Base-by-base conservation (phyloP, 1,140 invertebrate genomes). In the Acromyrmex charruanus region DNA sequence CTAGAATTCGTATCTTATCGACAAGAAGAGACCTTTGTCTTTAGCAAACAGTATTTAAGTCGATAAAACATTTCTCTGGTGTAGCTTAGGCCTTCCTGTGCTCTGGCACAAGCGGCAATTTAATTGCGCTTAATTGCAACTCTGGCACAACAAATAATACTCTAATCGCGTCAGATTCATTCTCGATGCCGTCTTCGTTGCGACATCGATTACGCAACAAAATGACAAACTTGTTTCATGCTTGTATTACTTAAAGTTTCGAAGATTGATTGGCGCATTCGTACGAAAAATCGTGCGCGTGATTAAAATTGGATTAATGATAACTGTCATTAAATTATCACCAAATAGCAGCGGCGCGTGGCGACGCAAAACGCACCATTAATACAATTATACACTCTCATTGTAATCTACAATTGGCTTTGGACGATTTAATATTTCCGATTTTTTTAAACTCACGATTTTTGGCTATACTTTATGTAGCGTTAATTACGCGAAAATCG, bases 61-160 rank as follows among this genome's bases (percentile, higher is more conserved):
- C 80, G 68, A 82, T 82, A 82, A 82, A 82, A 82, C 53, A 31
- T 72, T 72, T 39, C 59, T 21, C 31, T 10, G n/a, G 21, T 68
- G 10, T 44, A 51, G 35, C 31, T 49, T n/a, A 44, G n/a, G 10
- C 14, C 25, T 72, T 4, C 18, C 21, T 18, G 7, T 10, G 55
- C 49, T 28, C 31, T 31, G 25, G 18, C 16, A 49, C 65, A 44
- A 49, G 51, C 65, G 51, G 18, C 39, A 49, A 21, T 82, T 72
- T 74, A 79, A 88, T 88, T 89, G 61, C 81, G 21, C 77, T 68
- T 68, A 55, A 39, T 55, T 61, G 16, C 55, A 51, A 21, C 25
- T 14, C 10, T 14, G 10, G 18, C 14, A 53, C 55, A 79, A 89
- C 81, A 88, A 89, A 86, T 88, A 88, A 85, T 74, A 69, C 71